These are phyloP conservation scores for Pituophis catenifer DNA, from an alignment of 2,113 vertebrate genomes.

Conservation along the genomic window DNA sequence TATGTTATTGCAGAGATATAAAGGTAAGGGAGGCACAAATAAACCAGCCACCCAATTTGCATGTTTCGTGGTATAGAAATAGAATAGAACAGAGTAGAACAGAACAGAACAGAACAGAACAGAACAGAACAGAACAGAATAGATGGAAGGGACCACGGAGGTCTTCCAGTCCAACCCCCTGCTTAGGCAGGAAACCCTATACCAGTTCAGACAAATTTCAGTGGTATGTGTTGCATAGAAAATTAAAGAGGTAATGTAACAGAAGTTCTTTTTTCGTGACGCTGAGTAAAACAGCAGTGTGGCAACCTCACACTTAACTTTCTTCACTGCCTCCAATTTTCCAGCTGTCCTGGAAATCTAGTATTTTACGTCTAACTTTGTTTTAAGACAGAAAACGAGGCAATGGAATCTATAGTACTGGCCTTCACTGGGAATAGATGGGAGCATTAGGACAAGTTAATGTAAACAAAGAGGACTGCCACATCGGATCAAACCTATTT, in stretches of 20 bases:
- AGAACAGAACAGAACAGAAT: no score
- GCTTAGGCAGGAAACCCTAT: no score
- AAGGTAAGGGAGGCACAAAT: not conserved
- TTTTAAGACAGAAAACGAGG: not conserved
- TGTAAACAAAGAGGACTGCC: not conserved
- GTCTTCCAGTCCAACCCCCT: no score
- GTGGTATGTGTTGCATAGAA: not conserved
- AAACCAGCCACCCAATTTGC: no score
- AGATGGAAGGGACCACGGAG: no score
- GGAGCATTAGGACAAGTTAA: not conserved
- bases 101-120: no score
- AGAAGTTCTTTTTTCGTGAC: not conserved
- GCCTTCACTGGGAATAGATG: not conserved
- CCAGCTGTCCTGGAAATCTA: not conserved
- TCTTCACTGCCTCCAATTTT: not conserved
- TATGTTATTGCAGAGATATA: conserved; percentile 46
- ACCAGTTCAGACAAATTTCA: not conserved
- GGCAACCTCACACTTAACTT: not conserved
- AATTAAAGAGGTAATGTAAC: not conserved
- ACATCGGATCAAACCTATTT: not conserved
- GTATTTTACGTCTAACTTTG: no score
- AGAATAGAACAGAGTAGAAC: no score
- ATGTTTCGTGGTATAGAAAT: no score
- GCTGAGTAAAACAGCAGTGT: not conserved
- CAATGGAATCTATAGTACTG: not conserved